phyloP scores from a whole-genome alignment of 2,113 vertebrate species.

The Gambusia holbrooki region DNA sequence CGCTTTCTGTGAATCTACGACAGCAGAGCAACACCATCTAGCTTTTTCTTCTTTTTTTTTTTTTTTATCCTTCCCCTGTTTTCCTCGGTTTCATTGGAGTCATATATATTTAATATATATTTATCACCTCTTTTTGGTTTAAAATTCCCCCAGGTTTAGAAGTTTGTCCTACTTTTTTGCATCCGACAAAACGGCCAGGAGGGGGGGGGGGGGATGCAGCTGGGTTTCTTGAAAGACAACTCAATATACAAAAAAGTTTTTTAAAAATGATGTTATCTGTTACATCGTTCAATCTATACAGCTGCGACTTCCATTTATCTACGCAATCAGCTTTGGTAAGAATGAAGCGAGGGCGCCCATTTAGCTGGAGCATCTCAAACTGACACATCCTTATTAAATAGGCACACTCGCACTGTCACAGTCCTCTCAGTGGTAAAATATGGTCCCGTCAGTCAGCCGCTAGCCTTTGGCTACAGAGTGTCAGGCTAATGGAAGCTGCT shows the following conservation, averaged over 20 bases:
- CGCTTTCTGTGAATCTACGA: conserved; percentile 2
- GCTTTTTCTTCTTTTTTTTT: too few species aligned
- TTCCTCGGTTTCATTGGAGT: conserved; percentile 2
- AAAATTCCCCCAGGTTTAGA: conserved; percentile 6
- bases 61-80: neutral
- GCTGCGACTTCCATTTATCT: neutral
- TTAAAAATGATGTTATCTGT: neutral
- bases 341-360: neutral
- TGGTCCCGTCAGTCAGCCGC: conserved; percentile 3
- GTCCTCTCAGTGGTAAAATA: conserved; percentile 11
- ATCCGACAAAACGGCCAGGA: conserved; percentile 5
- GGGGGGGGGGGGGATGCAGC: neutral
- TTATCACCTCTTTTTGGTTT: conserved; percentile 9
- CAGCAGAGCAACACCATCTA: neutral
- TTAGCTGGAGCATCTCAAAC: neutral
- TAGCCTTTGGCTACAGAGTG: conserved; percentile 23
- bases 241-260: neutral
- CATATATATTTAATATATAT: conserved; percentile 3
- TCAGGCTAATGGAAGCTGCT: conserved; percentile 30
- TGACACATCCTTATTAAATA: conserved; percentile 6
- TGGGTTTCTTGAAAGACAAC: conserved; percentile 16
- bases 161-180: neutral
- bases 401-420: conserved; percentile 4
- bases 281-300: neutral
- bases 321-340: neutral